Base-by-base conservation (phyloP, 2,797 vertebrate genomes). In the Sitta carolinensis region DNA sequence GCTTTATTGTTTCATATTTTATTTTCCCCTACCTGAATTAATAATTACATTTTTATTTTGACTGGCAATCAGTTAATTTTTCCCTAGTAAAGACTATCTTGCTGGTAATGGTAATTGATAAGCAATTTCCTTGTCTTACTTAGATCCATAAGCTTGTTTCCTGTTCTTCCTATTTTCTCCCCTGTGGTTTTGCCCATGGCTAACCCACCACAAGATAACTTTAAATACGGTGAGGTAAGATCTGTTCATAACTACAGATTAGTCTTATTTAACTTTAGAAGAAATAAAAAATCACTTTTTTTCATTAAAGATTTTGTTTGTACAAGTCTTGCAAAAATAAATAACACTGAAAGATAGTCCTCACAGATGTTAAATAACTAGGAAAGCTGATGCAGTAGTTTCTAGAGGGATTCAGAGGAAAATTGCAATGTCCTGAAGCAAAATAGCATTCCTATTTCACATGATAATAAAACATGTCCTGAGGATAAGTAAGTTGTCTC, bases 341-440 rank as follows among this genome's bases (percentile, higher is more conserved):
- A 83, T 93, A 92, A 89, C 42, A 61, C 34, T 68, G 43, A 97
- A 95, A 94, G 57, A 79, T 76, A 94, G 59, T 74, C 72, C 59
- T 91, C 75, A 51, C 20, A 62, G 79, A 93, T 91, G 85, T 93
- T 96, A 94, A 82, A 84, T 94, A 90, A 97, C 80, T 96, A 90
- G 78, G 59, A 96, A 70, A 94, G 69, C 54, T 96, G 92, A 97
- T 95, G 72, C 29, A 87, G 72, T 76, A 58, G 57, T 94, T 97
- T 97, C 93, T 89, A 63, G 69, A 92, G 87, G 92, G 75, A 95
- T 87, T 96, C 38, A 85, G 83, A 97, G 95, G 95, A 97, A 94
- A 98, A 97, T 97, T 97, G 87, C 73, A 95, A 96, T 93, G 36
- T 97, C 93, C 95, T 84, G 90, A 96, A 97, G 96, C 93, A 96